Conservation (phyloP, 2,113 vertebrate species). For the Ctenomys sociabilis region DNA sequence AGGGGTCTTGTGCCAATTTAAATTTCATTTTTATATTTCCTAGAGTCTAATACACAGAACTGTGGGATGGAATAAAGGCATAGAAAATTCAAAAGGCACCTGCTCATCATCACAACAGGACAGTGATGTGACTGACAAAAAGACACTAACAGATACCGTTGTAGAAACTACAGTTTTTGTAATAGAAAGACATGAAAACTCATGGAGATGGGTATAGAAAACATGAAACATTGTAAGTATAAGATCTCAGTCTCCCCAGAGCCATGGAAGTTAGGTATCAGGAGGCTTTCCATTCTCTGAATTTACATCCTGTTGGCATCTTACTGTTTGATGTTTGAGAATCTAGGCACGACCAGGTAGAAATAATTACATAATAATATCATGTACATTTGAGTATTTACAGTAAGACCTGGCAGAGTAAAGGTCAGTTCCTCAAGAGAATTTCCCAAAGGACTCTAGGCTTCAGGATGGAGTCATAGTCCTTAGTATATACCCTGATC, state of each 20-base stretch:
- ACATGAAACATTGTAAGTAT: neutral
- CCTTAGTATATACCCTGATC: neutral
- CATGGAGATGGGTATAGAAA: neutral
- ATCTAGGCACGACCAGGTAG: neutral
- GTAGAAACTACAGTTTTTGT: neutral
- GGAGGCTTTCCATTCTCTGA: neutral
- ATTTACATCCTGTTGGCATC: neutral
- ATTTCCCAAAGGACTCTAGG: neutral
- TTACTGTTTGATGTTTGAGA: neutral
- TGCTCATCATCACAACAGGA: slow-evolving; percentile 34
- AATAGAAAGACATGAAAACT: neutral
- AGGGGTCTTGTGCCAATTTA: neutral
- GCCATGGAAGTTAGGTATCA: neutral
- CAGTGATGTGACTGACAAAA: slow-evolving; percentile 58
- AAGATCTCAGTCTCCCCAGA: neutral
- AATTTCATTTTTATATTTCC: slow-evolving; percentile 32
- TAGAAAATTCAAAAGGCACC: slow-evolving; percentile 46
- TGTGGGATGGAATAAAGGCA: neutral
- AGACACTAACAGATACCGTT: neutral
- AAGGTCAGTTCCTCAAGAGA: neutral
- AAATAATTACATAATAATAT: slow-evolving; percentile 15
- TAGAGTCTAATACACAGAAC: slow-evolving; percentile 5
- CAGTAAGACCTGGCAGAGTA: neutral
- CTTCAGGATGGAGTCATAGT: neutral
- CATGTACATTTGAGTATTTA: neutral